Evolutionary conservation across 1,140 invertebrate genomes (phyloP), one percentile per base, ranked within the genome.

Genomic region (Gonioctena quinquepunctata): DNA sequence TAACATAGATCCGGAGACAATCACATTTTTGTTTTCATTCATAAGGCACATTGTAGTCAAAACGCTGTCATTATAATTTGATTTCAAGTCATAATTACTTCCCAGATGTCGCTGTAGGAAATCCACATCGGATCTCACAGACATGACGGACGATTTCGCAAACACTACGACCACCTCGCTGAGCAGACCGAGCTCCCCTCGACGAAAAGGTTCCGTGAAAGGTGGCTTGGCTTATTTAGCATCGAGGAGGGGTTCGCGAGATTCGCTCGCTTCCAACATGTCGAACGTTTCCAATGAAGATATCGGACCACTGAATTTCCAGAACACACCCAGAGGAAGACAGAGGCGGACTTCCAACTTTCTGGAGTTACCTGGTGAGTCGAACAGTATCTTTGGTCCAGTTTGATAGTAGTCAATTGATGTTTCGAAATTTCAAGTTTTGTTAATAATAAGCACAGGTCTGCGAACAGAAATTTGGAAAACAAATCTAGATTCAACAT

Each of bases 321-420:
- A 89, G 75, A 89, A 89, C 68, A 92, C 91, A 50, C 89, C 89
- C 66, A 87, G 92, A 3, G 90, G 89, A 8, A 85, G 91, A 16
- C 92, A 94, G 78, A 84, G 93, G 4, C 85, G 93, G 62, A 94
- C 92, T 2, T 94, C 92, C 0, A 95, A 95, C 83, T 94, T 94
- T 80, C 83, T 95, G n/a, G 93, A 94, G 82, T 83, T 95, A 74
- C 93, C 93, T 83, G 92, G 93, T 94, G 76, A 84, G 75, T 76
- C 6, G 18, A 54, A 4, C n/a, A n/a, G n/a, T n/a, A n/a, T n/a
- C n/a, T n/a, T n/a, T n/a, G n/a, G n/a, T n/a, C n/a, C n/a, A n/a
- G n/a, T n/a, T n/a, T n/a, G n/a, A n/a, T n/a, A n/a, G n/a, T n/a
- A n/a, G n/a, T n/a, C n/a, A n/a, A n/a, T n/a, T n/a, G n/a, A n/a